Conservation (phyloP, 2,888 invertebrate species). For the Lasioglossum oenotherae region DNA sequence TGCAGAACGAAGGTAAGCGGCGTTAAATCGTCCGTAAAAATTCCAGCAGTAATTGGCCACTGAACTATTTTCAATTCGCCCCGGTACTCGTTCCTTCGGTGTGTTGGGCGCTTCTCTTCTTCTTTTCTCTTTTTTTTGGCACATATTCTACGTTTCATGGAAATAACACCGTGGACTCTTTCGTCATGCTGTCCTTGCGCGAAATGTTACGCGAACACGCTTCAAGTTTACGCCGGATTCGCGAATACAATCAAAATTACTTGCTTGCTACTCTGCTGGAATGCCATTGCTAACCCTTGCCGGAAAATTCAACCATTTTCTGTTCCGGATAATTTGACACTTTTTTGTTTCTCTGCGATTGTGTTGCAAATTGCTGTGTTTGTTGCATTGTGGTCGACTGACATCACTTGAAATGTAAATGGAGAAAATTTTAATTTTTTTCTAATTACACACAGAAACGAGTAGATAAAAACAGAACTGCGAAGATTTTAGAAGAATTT, state of each 20-base stretch:
- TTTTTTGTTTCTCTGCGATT: not conserved
- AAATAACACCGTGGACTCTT: conserved; percentile 1
- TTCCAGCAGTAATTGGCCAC: conserved; percentile 72
- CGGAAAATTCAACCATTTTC: not conserved
- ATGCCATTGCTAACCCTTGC: not conserved
- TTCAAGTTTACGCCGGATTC: not conserved
- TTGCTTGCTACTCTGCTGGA: not conserved
- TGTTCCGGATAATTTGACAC: not conserved
- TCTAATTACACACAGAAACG: too few species aligned
- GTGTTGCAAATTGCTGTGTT: not conserved
- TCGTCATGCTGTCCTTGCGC: not conserved
- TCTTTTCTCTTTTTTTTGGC: not conserved
- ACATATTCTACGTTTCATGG: conserved; percentile 25
- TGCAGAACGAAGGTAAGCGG: conserved; percentile 62
- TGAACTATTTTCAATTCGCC: conserved; percentile 70
- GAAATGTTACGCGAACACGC: not conserved
- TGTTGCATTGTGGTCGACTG: too few species aligned
- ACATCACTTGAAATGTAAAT: too few species aligned
- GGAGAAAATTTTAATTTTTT: too few species aligned
- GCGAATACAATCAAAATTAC: conserved; percentile 6
- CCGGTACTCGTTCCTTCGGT: conserved; percentile 28
- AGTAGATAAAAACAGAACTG: too few species aligned
- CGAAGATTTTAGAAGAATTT: too few species aligned
- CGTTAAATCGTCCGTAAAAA: conserved; percentile 74
- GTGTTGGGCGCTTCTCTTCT: not conserved